These are phyloP conservation scores for Chromobotia macracanthus DNA, from an alignment of 2,797 vertebrate species.

Conservation along the genomic window DNA sequence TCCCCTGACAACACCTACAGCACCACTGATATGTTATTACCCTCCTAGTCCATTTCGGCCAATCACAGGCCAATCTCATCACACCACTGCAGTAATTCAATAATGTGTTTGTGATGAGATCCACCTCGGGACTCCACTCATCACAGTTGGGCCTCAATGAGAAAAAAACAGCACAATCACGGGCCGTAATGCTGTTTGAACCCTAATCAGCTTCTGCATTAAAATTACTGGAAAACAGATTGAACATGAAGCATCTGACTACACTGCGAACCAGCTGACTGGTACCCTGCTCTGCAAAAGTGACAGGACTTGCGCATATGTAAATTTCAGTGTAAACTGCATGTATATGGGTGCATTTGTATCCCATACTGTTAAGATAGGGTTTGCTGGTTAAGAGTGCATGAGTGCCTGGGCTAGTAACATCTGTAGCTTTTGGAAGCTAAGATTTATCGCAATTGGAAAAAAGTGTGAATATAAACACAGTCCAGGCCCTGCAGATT, in stretches of 20 bases:
- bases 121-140: conserved; percentile 53
- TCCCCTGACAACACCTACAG: conserved; percentile 4
- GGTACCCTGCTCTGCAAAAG: not conserved
- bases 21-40: conserved; percentile 59
- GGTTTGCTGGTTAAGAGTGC: too few relatives aligned
- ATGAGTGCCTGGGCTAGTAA: too few relatives aligned
- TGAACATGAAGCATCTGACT: conserved; percentile 61
- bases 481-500: too few relatives aligned
- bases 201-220: conserved; percentile 61
- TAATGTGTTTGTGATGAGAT: conserved; percentile 63
- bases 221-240: conserved; percentile 62
- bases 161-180: conserved; percentile 52
- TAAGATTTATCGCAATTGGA: too few relatives aligned
- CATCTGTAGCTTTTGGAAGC: too few relatives aligned
- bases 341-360: too few relatives aligned
- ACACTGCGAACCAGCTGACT: conserved; percentile 36
- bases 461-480: too few relatives aligned
- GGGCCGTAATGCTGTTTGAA: conserved; percentile 62
- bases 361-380: too few relatives aligned
- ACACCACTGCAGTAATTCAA: conserved; percentile 69
- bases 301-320: not conserved
- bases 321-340: conserved; percentile 12
- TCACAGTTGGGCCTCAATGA: conserved; percentile 2
- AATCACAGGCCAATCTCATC: conserved; percentile 65
- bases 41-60: conserved; percentile 63